Evolutionary conservation across 1,140 invertebrate genomes (phyloP).

Genomic region (Drosophila guanche): DNA sequence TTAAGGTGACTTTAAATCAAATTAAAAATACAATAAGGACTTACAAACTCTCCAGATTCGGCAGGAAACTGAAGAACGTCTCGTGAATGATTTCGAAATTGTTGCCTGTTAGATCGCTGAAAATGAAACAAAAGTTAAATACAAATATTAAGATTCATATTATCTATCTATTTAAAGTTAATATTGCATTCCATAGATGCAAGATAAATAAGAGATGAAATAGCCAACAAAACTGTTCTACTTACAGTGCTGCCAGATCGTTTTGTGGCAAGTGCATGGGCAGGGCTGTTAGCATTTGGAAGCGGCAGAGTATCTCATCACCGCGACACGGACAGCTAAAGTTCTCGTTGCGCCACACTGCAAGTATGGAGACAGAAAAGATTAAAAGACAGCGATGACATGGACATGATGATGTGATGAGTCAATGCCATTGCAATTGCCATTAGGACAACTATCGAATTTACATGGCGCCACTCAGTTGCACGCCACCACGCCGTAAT

Average conservation of each 20-base stretch:
- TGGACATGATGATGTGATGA: background rate
- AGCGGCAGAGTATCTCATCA: constrained; percentile 70
- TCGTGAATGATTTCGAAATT: constrained; percentile 64
- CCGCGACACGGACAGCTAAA: constrained; percentile 79
- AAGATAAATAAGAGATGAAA: background rate
- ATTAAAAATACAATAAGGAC: constrained; percentile 25
- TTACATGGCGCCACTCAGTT: constrained; percentile 7
- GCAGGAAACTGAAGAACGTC: constrained; percentile 62
- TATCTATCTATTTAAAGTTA: background rate
- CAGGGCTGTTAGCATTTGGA: constrained; percentile 65
- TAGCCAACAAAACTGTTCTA: constrained; percentile 40
- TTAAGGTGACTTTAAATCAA: background rate
- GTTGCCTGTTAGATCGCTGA: constrained; percentile 79
- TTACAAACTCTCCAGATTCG: constrained; percentile 74
- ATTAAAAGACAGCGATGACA: background rate
- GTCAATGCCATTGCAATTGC: background rate
- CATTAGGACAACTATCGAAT: background rate
- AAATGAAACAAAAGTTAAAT: constrained; percentile 4
- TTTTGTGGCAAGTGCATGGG: constrained; percentile 52
- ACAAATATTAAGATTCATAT: background rate
- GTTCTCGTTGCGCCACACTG: constrained; percentile 63
- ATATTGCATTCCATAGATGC: too few relatives aligned
- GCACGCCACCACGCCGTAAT: constrained; percentile 36
- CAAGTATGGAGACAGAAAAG: constrained; percentile 5
- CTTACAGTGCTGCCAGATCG: constrained; percentile 73